These are phyloP conservation scores for Amblyjoppa proteus DNA, from an alignment of 2,888 invertebrate genomes.

Conservation along the genomic window DNA sequence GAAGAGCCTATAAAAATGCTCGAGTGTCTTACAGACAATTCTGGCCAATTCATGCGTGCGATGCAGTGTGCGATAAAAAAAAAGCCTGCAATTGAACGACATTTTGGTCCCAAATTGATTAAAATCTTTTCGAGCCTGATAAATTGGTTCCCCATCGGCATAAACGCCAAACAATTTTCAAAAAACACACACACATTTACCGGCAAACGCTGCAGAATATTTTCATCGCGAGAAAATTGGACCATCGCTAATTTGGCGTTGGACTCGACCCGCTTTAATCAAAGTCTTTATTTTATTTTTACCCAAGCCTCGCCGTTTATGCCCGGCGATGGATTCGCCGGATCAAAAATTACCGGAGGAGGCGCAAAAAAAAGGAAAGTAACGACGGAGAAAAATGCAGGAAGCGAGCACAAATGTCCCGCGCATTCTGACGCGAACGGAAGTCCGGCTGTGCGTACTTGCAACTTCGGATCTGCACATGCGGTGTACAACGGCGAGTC, in stretches of 20 bases:
- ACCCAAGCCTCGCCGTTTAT: neutral
- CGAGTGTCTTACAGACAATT: neutral
- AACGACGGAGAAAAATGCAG: slow-evolving; percentile 3
- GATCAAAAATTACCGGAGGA: neutral
- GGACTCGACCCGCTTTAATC: neutral
- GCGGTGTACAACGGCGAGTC: slow-evolving; percentile 16
- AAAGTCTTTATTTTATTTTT: slow-evolving; percentile 9
- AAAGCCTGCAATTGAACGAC: neutral
- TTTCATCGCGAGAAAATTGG: neutral
- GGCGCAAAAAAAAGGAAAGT: neutral
- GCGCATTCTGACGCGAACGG: slow-evolving; percentile 18
- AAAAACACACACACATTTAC: neutral
- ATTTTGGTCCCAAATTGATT: neutral
- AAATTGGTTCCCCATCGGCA: neutral
- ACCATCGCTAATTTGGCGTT: neutral
- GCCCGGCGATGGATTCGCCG: neutral
- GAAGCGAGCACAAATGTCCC: slow-evolving; percentile 33
- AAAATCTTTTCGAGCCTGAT: neutral
- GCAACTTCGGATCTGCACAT: slow-evolving; percentile 15
- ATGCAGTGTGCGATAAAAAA: neutral
- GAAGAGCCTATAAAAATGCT: neutral
- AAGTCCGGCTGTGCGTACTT: slow-evolving; percentile 13
- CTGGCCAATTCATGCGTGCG: too few species aligned
- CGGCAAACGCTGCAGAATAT: neutral
- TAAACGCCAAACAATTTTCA: too few species aligned